Base-by-base conservation (phyloP, 2,113 vertebrate genomes). In the Zootoca vivipara region DNA sequence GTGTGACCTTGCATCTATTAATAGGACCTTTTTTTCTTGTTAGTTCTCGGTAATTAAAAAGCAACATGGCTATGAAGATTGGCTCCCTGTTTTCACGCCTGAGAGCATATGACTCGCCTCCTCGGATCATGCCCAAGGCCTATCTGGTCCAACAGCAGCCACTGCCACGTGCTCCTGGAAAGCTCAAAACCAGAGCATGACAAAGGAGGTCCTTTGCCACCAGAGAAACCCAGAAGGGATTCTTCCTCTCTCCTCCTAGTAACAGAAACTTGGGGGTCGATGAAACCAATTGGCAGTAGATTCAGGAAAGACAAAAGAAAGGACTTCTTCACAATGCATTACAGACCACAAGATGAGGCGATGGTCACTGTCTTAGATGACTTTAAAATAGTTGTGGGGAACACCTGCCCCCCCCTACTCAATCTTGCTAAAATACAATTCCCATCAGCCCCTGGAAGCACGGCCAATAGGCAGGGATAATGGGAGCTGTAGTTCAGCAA, bases 1-100 rank as follows among this genome's bases (percentile, higher is more conserved):
- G 73, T 67, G 40, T 30, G 46, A 78, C 74, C 87, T 88, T 69
- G 42, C 26, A 7, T 83, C 81, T 78, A 78, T 88, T 69, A 69
- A 88, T 83, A 88, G 62, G 5, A 40, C 58, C 58, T 30, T 20
- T 18, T 73, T 88, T 26, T 77, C 26, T 78, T 67, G 62, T 18
- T 65, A 24, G 30, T n/a, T n/a, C 79, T 20, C 42, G 42, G 69
- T 22, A 82, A 87, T 82, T 58, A n/a, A 62, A 64, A 81, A 87
- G 28, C 12, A 74, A 64, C 69, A 75, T 16, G 7, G 28, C 38
- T 46, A 33, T 10, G 22, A 62, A 77, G n/a, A 26, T 35, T 42
- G 75, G 52, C 22, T 33, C 26, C 70, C 5, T 3, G 52, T 83
- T 88, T 88, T 80, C 64, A 46, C 18, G 30, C 40, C 77, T 69